Conservation (phyloP, 2,113 vertebrate genomes). For the Spea multiplicata region DNA sequence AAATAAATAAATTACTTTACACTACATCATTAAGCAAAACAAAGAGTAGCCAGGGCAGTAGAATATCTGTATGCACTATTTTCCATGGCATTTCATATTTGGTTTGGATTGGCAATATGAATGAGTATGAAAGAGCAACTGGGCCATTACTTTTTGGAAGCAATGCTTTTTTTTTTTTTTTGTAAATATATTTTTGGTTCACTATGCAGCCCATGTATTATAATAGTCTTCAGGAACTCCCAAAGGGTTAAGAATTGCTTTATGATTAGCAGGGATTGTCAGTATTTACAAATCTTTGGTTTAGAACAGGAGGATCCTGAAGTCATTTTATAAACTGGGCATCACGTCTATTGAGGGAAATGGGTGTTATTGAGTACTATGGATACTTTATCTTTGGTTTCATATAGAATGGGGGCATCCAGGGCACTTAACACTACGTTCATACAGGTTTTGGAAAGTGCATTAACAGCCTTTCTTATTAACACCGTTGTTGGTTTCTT, state of each 20-base stretch:
- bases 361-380: too few relatives aligned
- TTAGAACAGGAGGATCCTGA: slow-evolving; percentile 54
- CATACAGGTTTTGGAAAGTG: too few relatives aligned
- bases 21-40: too few relatives aligned
- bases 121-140: neutral
- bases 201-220: slow-evolving; percentile 46
- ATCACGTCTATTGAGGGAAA: neutral
- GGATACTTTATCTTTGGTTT: too few relatives aligned
- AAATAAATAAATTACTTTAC: neutral
- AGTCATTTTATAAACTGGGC: slow-evolving; percentile 48
- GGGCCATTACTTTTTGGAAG: neutral
- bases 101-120: too few relatives aligned
- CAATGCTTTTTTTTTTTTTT: neutral
- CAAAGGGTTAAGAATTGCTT: slow-evolving; percentile 56
- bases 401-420: too few relatives aligned
- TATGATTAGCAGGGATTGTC: slow-evolving; percentile 59
- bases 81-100: too few relatives aligned
- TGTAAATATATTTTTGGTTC: neutral
- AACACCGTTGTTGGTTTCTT: too few relatives aligned
- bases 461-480: too few relatives aligned
- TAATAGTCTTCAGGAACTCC: slow-evolving; percentile 50
- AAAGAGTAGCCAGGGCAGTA: too few relatives aligned
- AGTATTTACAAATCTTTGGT: slow-evolving; percentile 63
- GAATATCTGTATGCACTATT: too few relatives aligned
- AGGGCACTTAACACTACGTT: too few relatives aligned